Evolutionary conservation across 2,888 invertebrate genomes (phyloP), one percentile per base, ranked within the genome.

Genomic region (Luffia ferchaultella): DNA sequence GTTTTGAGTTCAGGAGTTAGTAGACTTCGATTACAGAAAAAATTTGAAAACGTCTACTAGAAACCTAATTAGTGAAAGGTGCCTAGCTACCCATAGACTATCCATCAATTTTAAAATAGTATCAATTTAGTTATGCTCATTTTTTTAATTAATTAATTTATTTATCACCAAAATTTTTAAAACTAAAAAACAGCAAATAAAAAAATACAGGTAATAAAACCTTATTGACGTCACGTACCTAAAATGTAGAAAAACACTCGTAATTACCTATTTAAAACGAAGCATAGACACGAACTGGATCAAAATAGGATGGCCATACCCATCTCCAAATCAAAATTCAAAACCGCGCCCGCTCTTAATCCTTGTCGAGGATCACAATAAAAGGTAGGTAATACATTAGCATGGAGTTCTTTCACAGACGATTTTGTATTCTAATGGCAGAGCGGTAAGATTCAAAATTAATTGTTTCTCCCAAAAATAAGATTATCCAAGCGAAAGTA

Each of bases 361-460:
- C 83, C 83, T 76, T 76, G 79, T 78, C 80, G 78, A 78, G 78
- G 83, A 79, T 80, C 80, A 83, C 83, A 83, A 83, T 83, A 83
- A 83, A 83, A 83, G 82, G 82, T 82, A 83, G 82, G 82, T 82
- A 82, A 80, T 80, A 83, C 79, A 83, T 83, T 76, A 80, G 78
- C 75, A 79, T 72, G 62, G 60, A 59, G 54, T 49, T 53, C 53
- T 56, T 57, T 58, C 5, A 64, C 63, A 50, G 43, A 50, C 60
- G 55, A 76, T 62, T 69, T 65, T 67, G 55, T 58, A 62, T 71
- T 66, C 66, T 79, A 73, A 67, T 59, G 48, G 52, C n/a, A 56
- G 54, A 51, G 53, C 1, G 49, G 53, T 60, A 71, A 61, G 61
- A 67, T 61, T 65, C 63, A 71, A 58, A 71, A 63, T 68, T 55